These are phyloP conservation scores for Lacerta bilineata DNA, from an alignment of 2,797 vertebrate species.

Conservation along the genomic window DNA sequence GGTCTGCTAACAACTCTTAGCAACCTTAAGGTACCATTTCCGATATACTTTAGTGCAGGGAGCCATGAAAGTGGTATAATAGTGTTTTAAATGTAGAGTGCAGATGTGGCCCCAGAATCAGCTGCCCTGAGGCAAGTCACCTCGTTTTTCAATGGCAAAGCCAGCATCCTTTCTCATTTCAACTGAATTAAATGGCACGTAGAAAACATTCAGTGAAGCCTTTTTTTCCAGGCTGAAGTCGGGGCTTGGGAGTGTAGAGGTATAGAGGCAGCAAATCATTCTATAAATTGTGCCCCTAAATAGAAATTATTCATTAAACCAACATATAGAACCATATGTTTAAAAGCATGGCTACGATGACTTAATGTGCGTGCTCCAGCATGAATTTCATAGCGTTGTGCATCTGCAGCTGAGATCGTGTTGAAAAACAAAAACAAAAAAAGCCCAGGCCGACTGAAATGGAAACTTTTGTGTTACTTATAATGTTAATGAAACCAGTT, in stretches of 20 bases:
- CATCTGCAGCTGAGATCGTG: slow-evolving; percentile 78
- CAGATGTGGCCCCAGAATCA: too few relatives aligned
- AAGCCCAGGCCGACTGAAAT: slow-evolving; percentile 78
- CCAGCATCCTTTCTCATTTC: not conserved
- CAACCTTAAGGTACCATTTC: too few relatives aligned
- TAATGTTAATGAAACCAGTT: slow-evolving; percentile 82
- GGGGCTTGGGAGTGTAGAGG: not conserved
- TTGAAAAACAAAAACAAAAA: slow-evolving; percentile 71
- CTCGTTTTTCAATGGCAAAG: too few relatives aligned
- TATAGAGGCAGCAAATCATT: not conserved
- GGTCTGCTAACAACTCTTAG: too few relatives aligned
- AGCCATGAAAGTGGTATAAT: too few relatives aligned
- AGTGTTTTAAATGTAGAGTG: too few relatives aligned
- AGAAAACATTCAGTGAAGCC: not conserved
- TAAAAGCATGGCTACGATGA: slow-evolving; percentile 23
- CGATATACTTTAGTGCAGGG: too few relatives aligned
- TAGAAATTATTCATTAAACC: slow-evolving; percentile 30
- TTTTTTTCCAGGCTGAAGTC: not conserved
- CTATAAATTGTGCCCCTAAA: slow-evolving; percentile 30
- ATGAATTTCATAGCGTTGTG: slow-evolving; percentile 66
- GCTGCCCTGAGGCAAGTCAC: too few relatives aligned
- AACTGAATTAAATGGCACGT: not conserved
- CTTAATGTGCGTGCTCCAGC: slow-evolving; percentile 34
- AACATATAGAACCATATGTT: slow-evolving; percentile 37
- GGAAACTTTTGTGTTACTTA: slow-evolving; percentile 82